Evolutionary conservation across 2,888 invertebrate species (phyloP).

Genomic region (Odontocolon sp.): DNA sequence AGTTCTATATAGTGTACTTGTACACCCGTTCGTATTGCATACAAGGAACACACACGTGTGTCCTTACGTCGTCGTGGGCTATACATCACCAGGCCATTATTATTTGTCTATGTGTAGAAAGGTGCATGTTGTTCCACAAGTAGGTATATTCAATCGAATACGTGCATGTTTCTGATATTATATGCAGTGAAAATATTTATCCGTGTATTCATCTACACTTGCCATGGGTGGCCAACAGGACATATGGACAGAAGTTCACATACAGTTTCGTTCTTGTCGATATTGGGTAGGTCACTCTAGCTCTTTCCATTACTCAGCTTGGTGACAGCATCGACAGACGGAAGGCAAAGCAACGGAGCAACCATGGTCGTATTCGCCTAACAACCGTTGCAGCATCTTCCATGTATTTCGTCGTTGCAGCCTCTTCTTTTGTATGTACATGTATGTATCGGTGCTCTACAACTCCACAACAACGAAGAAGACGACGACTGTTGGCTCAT

Average conservation of each 20-base stretch:
- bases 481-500: conserved; percentile 30
- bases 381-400: not conserved
- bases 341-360: no score
- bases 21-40: conserved; percentile 31
- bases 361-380: no score
- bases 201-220: conserved; percentile 12
- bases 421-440: not conserved
- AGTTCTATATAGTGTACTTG: conserved; percentile 14
- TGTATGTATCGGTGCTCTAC: conserved; percentile 1
- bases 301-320: conserved; percentile 7
- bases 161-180: not conserved
- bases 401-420: conserved; percentile 29
- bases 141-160: not conserved
- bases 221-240: conserved; percentile 21
- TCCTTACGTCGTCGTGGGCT: not conserved
- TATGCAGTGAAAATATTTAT: conserved; percentile 15
- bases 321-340: no score
- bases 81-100: conserved; percentile 30
- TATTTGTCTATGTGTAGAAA: conserved; percentile 21
- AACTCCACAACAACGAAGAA: not conserved
- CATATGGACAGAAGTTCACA: not conserved
- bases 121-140: not conserved
- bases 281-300: conserved; percentile 34
- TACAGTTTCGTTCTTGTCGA: conserved; percentile 18
- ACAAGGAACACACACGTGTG: conserved; percentile 3